Percentiles rank a stretch among this genome's conserved stretches.
Evolutionary conservation across 2,888 invertebrate species (phyloP).

Genomic region (Campoplex nolae): DNA sequence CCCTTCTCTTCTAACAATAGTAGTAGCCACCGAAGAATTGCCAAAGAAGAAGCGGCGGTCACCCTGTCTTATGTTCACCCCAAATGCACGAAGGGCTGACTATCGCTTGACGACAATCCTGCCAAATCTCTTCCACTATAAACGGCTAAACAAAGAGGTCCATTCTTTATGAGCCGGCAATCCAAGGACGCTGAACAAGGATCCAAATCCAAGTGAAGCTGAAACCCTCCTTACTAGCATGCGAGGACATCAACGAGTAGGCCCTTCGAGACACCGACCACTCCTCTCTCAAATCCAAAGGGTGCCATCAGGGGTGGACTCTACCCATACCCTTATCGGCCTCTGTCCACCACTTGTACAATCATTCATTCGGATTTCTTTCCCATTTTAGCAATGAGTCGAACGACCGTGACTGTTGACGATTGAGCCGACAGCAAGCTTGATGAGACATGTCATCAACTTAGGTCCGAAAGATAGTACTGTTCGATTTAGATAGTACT

Average conservation of each 20-base stretch:
- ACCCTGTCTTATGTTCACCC: conserved; percentile 45
- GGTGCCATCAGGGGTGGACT: conserved; percentile 44
- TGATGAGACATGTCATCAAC: conserved; percentile 50
- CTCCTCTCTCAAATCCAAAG: conserved; percentile 49
- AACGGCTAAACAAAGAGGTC: conserved; percentile 85
- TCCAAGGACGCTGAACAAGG: conserved; percentile 59
- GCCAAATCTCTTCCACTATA: conserved; percentile 84
- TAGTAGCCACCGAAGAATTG: conserved; percentile 25
- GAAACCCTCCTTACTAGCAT: conserved; percentile 52
- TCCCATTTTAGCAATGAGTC: conserved; percentile 64
- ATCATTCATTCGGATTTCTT: conserved; percentile 80
- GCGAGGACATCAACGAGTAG: conserved; percentile 43
- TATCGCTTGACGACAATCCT: conserved; percentile 83
- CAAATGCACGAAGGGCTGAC: conserved; percentile 66
- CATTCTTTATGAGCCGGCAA: conserved; percentile 78
- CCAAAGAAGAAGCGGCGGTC: conserved; percentile 53
- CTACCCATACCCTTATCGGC: conserved; percentile 79
- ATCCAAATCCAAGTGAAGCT: conserved; percentile 48
- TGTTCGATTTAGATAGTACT: conserved; percentile 9
- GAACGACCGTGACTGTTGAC: conserved; percentile 58
- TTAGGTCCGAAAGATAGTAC: not conserved
- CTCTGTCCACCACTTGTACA: conserved; percentile 81
- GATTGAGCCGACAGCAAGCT: conserved; percentile 32
- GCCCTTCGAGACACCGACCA: conserved; percentile 63
- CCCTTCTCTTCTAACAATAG: conserved; percentile 34